A percentile compares a stretch with the other conserved stretches of the same genome.
Conservation (phyloP, 2,888 invertebrate species). For the Agriopis aurantiaria region DNA sequence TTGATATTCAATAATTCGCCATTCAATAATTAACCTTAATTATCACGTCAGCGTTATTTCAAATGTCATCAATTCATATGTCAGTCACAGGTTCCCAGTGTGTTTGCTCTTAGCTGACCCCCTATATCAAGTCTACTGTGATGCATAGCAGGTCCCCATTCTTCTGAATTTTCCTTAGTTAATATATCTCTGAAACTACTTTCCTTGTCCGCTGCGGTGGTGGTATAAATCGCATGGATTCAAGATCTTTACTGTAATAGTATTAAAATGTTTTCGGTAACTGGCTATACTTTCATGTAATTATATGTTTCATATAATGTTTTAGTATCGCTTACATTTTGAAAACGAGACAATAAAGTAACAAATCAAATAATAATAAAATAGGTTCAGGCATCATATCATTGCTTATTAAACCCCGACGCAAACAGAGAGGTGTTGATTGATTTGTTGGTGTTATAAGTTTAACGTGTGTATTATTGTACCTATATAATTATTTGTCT, state of each 20-base stretch:
- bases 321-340: not conserved
- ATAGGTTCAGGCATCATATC: no score
- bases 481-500: no score
- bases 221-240: conserved; percentile 59
- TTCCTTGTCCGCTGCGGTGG: conserved; percentile 57
- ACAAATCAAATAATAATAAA: no score
- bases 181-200: conserved; percentile 74
- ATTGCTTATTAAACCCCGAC: no score
- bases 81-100: conserved; percentile 10
- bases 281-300: not conserved
- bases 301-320: not conserved
- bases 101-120: conserved; percentile 11
- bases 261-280: conserved; percentile 20
- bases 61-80: not conserved
- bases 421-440: no score
- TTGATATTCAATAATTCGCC: no score
- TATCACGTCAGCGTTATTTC: not conserved
- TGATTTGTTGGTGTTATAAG: no score
- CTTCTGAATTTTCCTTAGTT: conserved; percentile 67
- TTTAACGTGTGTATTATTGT: no score
- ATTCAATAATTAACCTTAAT: not conserved
- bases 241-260: conserved; percentile 30
- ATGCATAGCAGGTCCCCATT: conserved; percentile 51
- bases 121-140: conserved; percentile 10
- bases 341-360: not conserved